These are phyloP conservation scores for Nannoperca australis DNA, from an alignment of 2,797 vertebrate genomes.

Conservation along the genomic window DNA sequence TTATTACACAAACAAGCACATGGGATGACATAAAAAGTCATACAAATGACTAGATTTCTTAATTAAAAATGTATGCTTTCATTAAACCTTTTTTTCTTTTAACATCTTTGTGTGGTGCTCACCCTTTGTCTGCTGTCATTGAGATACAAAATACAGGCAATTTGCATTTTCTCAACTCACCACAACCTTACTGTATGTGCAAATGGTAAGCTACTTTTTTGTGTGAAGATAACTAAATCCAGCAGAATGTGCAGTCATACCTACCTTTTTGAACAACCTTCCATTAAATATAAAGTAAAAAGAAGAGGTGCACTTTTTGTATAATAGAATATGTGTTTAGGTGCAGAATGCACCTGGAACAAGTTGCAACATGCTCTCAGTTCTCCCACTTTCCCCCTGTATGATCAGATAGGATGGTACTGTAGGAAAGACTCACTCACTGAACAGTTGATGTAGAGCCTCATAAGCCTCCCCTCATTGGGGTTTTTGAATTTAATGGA, in stretches of 20 bases:
- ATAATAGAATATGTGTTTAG: neutral
- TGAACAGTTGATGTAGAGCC: conserved; percentile 4
- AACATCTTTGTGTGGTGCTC: no score
- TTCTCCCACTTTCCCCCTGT: neutral
- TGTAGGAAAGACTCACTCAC: conserved; percentile 17
- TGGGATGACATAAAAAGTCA: neutral
- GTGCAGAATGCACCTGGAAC: neutral
- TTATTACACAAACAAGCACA: neutral
- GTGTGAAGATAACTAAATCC: neutral
- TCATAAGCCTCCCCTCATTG: conserved; percentile 12
- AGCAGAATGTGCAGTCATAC: neutral
- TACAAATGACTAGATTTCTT: conserved; percentile 9
- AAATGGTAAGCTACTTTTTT: no score
- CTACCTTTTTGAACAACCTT: neutral
- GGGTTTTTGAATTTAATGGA: conserved; percentile 31
- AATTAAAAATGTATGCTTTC: conserved; percentile 6
- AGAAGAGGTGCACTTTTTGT: neutral
- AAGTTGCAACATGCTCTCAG: neutral
- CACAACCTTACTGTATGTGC: no score
- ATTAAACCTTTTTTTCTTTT: conserved; percentile 2
- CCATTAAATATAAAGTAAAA: neutral
- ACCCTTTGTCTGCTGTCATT: no score
- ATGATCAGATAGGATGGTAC: conserved; percentile 14
- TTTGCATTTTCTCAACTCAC: no score
- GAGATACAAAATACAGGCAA: no score